These are phyloP conservation scores for Heterodera schachtii DNA, from an alignment of 1,140 invertebrate genomes.

Conservation along the genomic window DNA sequence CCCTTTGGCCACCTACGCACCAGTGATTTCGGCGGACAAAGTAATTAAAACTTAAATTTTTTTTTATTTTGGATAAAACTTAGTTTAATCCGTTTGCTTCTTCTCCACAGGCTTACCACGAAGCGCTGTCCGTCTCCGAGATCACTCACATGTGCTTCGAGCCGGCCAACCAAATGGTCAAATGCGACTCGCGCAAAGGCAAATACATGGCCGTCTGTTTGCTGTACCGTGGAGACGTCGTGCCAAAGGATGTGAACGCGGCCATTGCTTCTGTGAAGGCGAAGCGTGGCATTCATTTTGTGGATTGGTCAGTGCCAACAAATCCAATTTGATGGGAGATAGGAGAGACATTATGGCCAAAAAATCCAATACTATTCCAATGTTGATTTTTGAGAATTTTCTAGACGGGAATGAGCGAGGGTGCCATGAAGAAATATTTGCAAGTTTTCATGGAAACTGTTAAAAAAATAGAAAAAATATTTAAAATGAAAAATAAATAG, in stretches of 20 bases:
- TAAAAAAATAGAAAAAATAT: no score
- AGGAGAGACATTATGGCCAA: no score
- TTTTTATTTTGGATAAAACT: neutral
- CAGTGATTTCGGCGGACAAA: conserved; percentile 59
- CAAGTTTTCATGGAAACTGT: no score
- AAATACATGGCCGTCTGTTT: conserved; percentile 81
- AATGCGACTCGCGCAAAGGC: conserved; percentile 69
- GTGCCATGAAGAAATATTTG: no score
- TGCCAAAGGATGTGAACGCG: conserved; percentile 72
- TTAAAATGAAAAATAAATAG: no score
- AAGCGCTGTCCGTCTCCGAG: conserved; percentile 77
- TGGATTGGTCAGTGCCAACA: conserved; percentile 32
- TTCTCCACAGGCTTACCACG: conserved; percentile 74
- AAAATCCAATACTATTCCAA: no score
- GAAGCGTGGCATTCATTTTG: conserved; percentile 60
- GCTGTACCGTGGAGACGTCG: conserved; percentile 79
- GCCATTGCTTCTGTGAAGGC: conserved; percentile 67
- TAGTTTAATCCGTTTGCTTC: conserved; percentile 7
- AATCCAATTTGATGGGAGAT: no score
- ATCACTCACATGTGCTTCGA: conserved; percentile 82
- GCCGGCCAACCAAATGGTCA: conserved; percentile 82
- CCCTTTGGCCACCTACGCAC: conserved; percentile 66
- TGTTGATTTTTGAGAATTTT: no score
- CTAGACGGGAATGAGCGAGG: no score
- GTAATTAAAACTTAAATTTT: conserved; percentile 31